These are phyloP conservation scores for Petrophora chlorosata DNA, from an alignment of 2,888 invertebrate species.

Conservation along the genomic window DNA sequence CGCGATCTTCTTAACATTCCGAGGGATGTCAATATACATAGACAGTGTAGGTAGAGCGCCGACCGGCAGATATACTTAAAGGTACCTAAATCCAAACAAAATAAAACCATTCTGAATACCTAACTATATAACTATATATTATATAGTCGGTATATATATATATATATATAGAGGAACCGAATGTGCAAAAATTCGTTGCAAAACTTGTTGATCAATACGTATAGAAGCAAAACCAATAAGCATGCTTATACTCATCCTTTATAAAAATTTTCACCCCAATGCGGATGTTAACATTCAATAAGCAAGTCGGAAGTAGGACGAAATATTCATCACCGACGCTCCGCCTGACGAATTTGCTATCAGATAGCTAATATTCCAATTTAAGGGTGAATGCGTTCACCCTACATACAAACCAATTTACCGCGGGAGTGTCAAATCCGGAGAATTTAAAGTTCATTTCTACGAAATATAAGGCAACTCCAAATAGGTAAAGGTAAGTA, in stretches of 20 bases:
- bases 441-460: not conserved
- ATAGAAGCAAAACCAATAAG: constrained; percentile 28
- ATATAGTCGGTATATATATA: no score
- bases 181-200: no score
- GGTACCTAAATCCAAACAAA: no score
- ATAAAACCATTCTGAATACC: no score
- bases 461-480: not conserved
- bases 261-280: constrained; percentile 36
- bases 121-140: no score
- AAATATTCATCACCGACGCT: constrained; percentile 60
- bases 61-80: no score
- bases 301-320: constrained; percentile 45
- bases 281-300: constrained; percentile 49
- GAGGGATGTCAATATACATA: no score
- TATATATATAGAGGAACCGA: no score
- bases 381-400: constrained; percentile 35
- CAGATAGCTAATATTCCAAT: constrained; percentile 70
- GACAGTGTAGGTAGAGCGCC: no score
- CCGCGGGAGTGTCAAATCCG: not conserved
- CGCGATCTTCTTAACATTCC: not conserved
- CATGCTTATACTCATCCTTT: constrained; percentile 32
- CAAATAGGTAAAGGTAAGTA: no score
- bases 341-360: constrained; percentile 64
- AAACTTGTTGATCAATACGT: no score
- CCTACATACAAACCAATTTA: constrained; percentile 11